Base-by-base conservation (phyloP, 2,888 invertebrate species). In the Morpho achilles region DNA sequence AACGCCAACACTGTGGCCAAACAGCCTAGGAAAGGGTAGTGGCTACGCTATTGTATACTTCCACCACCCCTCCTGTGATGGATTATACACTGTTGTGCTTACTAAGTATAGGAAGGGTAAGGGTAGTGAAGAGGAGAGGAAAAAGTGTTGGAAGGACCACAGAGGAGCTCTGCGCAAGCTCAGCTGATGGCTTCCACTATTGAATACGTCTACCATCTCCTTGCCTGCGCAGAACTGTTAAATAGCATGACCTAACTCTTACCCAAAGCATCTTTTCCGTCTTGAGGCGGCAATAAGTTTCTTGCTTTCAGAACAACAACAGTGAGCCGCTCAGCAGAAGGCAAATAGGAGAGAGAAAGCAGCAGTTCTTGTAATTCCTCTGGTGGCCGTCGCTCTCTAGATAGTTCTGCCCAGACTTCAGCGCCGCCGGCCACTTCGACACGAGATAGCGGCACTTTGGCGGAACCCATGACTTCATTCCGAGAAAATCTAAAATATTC, bases 381-480 rank as follows among this genome's bases (percentile, higher is more conserved):
- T 2, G 94, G 95, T 1, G 96, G 96, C 72, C 96, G 95, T 68
- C 94, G 94, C 72, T 96, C 95, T 63, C 95, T 93, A 50, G 95
- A 93, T 45, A 97, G 93, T 73, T 97, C 97, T 1, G 96, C 96
- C 97, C 97, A 97, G 50, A 97, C 94, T 85, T 97, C 94, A 16
- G 94, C 92, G 43, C 94, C 94, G 8, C 94, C 94, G 0, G 94
- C 94, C 22, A 97, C 93, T 74, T 96, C 96, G 51, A 96, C 93
- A 44, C 95, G 94, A 32, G 94, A 94, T 72, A 97, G 92, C 0
- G 93, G 92, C 59, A 97, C 94, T 67, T 94, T 93, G 0, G 96
- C 95, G 65, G 97, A 96, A 0, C 97, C 97, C 71, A 97, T 95
- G 16, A 96, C 94, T 79, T 97, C 97, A 81, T 97, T 97, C 56